These are phyloP conservation scores for Zoanthus sociatus DNA, from an alignment of 92 coral and sea anemone species.

Conservation along the genomic window DNA sequence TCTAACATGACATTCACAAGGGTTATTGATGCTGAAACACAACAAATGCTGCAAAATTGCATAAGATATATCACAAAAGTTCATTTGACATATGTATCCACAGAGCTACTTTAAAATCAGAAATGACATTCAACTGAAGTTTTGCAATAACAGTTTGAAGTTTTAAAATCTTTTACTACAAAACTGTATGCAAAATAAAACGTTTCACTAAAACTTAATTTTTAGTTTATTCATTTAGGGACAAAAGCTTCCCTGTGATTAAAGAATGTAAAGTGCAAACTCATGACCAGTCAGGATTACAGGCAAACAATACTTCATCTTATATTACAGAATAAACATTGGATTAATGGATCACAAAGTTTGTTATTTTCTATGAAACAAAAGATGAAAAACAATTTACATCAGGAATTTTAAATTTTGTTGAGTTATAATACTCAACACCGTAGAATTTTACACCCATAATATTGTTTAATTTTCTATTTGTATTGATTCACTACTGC, in stretches of 20 bases:
- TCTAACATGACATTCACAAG: neutral
- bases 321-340: slow-evolving; percentile 1
- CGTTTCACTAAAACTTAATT: no score
- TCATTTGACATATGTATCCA: neutral
- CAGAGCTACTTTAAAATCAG: no score
- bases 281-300: neutral
- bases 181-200: no score
- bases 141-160: no score
- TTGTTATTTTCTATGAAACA: neutral
- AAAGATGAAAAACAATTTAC: slow-evolving; percentile 7
- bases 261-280: slow-evolving; percentile 4
- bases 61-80: neutral
- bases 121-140: no score
- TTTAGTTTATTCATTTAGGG: neutral
- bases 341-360: slow-evolving; percentile 10
- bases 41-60: neutral
- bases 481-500: neutral
- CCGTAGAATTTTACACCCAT: neutral
- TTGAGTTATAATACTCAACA: neutral
- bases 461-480: neutral
- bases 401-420: neutral
- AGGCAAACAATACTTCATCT: neutral
- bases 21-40: neutral
- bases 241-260: neutral
- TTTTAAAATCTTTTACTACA: no score